A percentile compares a stretch with the other conserved stretches of the same genome.
Evolutionary conservation across 2,888 invertebrate genomes (phyloP).

Genomic region (Mythimna vitellina): DNA sequence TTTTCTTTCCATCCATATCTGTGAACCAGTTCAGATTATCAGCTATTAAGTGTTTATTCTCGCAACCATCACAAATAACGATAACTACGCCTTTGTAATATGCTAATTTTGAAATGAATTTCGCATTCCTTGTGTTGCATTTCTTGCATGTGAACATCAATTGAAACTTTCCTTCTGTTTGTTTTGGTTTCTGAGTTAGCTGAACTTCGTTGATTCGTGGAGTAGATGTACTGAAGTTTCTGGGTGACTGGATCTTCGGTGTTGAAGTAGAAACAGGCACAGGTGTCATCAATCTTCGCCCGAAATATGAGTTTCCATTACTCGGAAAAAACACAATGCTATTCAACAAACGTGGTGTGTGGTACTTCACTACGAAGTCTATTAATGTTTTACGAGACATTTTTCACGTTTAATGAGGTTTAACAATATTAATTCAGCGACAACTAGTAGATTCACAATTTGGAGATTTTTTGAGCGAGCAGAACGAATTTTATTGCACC

Average conservation of each 20-base stretch:
- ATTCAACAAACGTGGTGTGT: conserved; percentile 84
- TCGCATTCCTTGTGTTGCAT: conserved; percentile 94
- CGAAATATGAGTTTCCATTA: conserved; percentile 85
- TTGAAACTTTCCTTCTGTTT: conserved; percentile 91
- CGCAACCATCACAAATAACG: conserved; percentile 96
- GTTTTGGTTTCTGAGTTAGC: conserved; percentile 69
- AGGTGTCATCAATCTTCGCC: conserved; percentile 78
- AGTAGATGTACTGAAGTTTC: conserved; percentile 77
- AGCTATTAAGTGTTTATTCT: conserved; percentile 98
- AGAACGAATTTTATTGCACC: conserved; percentile 56
- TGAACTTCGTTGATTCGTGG: conserved; percentile 74
- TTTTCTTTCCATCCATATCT: conserved; percentile 93
- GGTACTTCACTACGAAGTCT: conserved; percentile 87
- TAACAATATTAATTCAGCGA: not conserved
- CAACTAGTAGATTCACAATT: not conserved
- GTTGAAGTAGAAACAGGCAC: conserved; percentile 77
- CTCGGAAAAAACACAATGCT: conserved; percentile 86
- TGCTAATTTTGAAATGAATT: conserved; percentile 95
- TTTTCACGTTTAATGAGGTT: conserved; percentile 20
- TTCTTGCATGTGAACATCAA: conserved; percentile 97
- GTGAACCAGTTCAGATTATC: conserved; percentile 99
- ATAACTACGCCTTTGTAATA: conserved; percentile 98
- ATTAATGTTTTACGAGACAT: conserved; percentile 86
- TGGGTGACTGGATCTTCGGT: conserved; percentile 79
- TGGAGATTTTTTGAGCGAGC: not conserved